These are phyloP conservation scores for Poeciliopsis paucimaculata DNA, from an alignment of 2,797 vertebrate genomes.

Conservation along the genomic window DNA sequence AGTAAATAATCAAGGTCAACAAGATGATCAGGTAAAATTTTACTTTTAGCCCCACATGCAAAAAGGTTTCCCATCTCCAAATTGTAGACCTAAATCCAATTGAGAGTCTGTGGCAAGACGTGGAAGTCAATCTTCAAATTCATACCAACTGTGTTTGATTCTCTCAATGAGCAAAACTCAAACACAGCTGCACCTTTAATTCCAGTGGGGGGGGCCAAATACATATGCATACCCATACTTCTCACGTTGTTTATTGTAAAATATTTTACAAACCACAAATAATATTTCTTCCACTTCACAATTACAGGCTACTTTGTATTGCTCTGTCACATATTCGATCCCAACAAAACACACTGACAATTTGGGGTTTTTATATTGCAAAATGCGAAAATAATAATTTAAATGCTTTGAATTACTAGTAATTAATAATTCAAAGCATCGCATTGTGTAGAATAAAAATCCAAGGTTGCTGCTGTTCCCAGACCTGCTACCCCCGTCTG, in stretches of 20 bases:
- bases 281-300: not conserved
- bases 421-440: not conserved
- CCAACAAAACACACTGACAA: not conserved
- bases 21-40: not conserved
- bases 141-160: not conserved
- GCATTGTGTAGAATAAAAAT: constrained; percentile 39
- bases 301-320: not conserved
- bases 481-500: constrained; percentile 95
- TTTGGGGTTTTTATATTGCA: too few relatives aligned
- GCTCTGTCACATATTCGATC: not conserved
- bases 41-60: not conserved
- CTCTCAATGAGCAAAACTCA: not conserved
- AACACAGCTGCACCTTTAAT: not conserved
- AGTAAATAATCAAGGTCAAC: not conserved
- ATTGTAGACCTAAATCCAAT: not conserved
- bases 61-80: not conserved
- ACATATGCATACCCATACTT: not conserved
- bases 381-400: too few relatives aligned
- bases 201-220: not conserved
- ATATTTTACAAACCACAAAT: not conserved
- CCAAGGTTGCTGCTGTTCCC: constrained; percentile 69
- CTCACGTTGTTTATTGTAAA: not conserved
- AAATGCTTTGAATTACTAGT: too few relatives aligned
- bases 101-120: not conserved
- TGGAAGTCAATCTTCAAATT: not conserved